Evolutionary conservation across 2,797 vertebrate genomes (phyloP).

Genomic region (Cheirogaleus major): DNA sequence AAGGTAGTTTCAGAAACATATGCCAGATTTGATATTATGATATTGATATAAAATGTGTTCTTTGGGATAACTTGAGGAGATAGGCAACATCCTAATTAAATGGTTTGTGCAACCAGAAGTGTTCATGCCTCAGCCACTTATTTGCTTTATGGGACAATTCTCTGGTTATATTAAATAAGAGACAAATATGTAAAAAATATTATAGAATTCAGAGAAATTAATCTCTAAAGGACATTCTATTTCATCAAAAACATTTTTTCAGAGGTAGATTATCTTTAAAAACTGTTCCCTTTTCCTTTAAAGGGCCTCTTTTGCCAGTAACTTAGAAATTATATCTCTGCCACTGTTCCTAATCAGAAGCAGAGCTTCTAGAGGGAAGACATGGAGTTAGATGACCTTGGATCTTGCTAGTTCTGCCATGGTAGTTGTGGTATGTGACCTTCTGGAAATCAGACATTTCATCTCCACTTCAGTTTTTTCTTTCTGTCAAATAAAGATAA

Average conservation of each 20-base stretch:
- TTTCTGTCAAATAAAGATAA: neutral
- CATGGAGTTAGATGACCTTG: neutral
- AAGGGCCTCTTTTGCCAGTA: neutral
- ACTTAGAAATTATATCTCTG: slow-evolving; percentile 22
- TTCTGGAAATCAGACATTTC: slow-evolving; percentile 36
- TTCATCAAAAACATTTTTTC: slow-evolving; percentile 19
- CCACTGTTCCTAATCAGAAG: neutral
- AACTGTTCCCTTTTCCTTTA: neutral
- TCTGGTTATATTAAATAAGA: neutral
- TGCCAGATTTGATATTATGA: neutral
- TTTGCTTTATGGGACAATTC: neutral
- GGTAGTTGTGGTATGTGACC: slow-evolving; percentile 28
- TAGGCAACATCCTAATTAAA: neutral
- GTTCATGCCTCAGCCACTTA: neutral
- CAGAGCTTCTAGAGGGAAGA: neutral
- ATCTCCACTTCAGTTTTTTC: slow-evolving; percentile 21
- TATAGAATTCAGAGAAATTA: neutral
- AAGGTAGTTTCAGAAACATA: neutral
- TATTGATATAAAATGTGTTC: neutral
- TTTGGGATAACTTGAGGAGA: neutral
- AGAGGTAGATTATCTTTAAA: neutral
- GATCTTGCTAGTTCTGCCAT: neutral
- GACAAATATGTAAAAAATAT: neutral
- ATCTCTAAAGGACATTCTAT: neutral
- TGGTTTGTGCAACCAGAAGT: neutral